A percentile compares a stretch with the other conserved stretches of the same genome.
Evolutionary conservation across 2,113 vertebrate genomes (phyloP).

Genomic region (Lepus americanus): DNA sequence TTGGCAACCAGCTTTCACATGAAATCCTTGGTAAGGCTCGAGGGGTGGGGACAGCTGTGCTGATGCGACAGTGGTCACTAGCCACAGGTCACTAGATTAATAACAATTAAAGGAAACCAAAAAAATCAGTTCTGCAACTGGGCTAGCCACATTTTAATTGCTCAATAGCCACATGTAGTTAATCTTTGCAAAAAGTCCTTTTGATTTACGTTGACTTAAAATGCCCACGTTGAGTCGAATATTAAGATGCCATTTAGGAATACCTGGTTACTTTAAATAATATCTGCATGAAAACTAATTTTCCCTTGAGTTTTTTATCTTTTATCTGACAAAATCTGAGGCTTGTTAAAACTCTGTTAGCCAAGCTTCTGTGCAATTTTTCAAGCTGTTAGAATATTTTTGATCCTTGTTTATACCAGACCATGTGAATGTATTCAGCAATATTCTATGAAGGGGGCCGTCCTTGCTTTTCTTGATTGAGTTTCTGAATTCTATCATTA

Average conservation of each 20-base stretch:
- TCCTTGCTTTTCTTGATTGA: slow-evolving; percentile 69
- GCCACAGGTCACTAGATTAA: not conserved
- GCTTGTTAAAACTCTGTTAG: slow-evolving; percentile 27
- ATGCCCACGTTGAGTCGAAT: not conserved
- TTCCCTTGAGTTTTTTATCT: not conserved
- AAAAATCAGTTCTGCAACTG: slow-evolving; percentile 4
- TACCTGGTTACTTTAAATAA: slow-evolving; percentile 23
- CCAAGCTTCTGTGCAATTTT: slow-evolving; percentile 52
- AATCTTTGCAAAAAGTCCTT: not conserved
- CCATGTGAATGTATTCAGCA: slow-evolving; percentile 52
- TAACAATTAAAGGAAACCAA: slow-evolving; percentile 17
- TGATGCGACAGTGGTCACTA: not conserved
- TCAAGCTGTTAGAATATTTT: slow-evolving; percentile 63
- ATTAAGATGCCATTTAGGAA: not conserved
- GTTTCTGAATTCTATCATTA: slow-evolving; percentile 67
- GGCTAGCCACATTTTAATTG: not conserved
- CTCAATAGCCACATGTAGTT: not conserved
- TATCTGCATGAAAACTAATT: not conserved
- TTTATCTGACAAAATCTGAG: slow-evolving; percentile 36
- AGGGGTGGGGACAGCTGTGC: not conserved
- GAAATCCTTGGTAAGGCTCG: not conserved
- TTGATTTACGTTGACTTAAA: not conserved
- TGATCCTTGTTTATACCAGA: slow-evolving; percentile 72
- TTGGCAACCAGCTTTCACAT: not conserved
- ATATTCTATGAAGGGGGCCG: slow-evolving; percentile 31